Evolutionary conservation across 2,113 vertebrate genomes (phyloP), one percentile per base, ranked within the genome.

Genomic region (Pomatorhinus ruficollis): DNA sequence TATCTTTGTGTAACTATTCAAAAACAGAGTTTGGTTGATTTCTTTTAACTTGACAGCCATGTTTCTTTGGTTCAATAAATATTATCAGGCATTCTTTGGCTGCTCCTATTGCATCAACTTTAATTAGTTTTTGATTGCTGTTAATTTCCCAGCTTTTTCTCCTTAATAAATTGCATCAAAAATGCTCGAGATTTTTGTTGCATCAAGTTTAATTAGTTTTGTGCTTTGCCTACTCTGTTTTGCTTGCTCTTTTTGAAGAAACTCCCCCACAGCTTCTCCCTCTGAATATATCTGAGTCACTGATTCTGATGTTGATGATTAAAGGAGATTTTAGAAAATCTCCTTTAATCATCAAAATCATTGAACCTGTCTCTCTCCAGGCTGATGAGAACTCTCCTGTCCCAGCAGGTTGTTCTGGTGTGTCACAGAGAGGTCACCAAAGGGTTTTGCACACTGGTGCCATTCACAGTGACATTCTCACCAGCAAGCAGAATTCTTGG

Each of bases 101-200:
- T 98, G 96, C 84, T 98, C 61, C 93, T 98, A 82, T 97, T 97
- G 95, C 98, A 98, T 98, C 98, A 97, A 95, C 97, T 97, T 97
- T 98, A 98, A 98, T 98, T 98, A 98, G 98, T 95, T 98, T 98
- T 98, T 98, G 97, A 98, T 98, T 98, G 97, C 97, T 98, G 96
- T 98, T 98, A 98, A 98, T 98, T 98, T 98, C 98, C 98, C 97
- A 98, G 98, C 90, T 97, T 98, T 98, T 98, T 97, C 96, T 87
- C 91, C 94, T 98, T 98, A 98, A 98, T 98, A 98, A 97, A 96
- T 97, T 96, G 89, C 96, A 98, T 96, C 88, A 97, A 97, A 96
- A 98, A 98, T 97, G 91, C 90, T 97, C 95, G 95, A 86, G 92
- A 71, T 98, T 98, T 95, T 97, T 97, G 95, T 97, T 98, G 80